These are phyloP conservation scores for Lordiphosa fenestrarum DNA, from an alignment of 2,888 invertebrate species.

Conservation along the genomic window DNA sequence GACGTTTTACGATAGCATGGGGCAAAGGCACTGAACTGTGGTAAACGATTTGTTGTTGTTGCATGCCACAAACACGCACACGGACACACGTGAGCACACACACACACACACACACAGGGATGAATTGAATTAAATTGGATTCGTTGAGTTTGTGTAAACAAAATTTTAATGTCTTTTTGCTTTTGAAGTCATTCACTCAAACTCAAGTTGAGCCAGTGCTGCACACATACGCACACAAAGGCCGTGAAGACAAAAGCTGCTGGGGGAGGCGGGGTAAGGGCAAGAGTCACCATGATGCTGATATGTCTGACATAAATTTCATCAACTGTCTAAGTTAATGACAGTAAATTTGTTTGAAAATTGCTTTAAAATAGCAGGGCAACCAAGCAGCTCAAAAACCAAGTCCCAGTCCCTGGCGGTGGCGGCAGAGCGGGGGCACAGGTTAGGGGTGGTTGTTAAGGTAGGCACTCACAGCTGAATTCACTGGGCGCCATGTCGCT, in stretches of 20 bases:
- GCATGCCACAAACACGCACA: slow-evolving; percentile 60
- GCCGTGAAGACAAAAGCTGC: slow-evolving; percentile 39
- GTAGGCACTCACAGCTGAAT: slow-evolving; percentile 38
- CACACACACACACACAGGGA: slow-evolving; percentile 38
- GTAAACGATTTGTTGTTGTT: slow-evolving; percentile 69
- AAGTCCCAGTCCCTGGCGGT: slow-evolving; percentile 7
- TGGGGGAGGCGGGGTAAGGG: slow-evolving; percentile 23
- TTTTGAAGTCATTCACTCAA: slow-evolving; percentile 75
- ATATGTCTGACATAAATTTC: slow-evolving; percentile 74
- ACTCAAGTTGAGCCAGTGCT: slow-evolving; percentile 49
- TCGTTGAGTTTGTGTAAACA: slow-evolving; percentile 74
- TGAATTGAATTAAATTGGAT: slow-evolving; percentile 72
- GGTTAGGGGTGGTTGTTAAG: slow-evolving; percentile 42
- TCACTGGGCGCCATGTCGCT: slow-evolving; percentile 62
- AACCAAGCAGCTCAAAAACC: slow-evolving; percentile 70
- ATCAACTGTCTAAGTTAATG: slow-evolving; percentile 75
- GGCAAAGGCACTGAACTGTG: slow-evolving; percentile 69
- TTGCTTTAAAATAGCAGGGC: slow-evolving; percentile 75
- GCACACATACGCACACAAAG: slow-evolving; percentile 36
- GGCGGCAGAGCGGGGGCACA: neutral
- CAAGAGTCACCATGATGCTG: slow-evolving; percentile 57
- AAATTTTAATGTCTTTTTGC: slow-evolving; percentile 74
- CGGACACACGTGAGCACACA: slow-evolving; percentile 9
- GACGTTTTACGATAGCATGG: slow-evolving; percentile 65
- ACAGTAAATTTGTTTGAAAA: slow-evolving; percentile 75